Conservation (phyloP, 2,113 vertebrate species). For the Tachycineta bicolor region DNA sequence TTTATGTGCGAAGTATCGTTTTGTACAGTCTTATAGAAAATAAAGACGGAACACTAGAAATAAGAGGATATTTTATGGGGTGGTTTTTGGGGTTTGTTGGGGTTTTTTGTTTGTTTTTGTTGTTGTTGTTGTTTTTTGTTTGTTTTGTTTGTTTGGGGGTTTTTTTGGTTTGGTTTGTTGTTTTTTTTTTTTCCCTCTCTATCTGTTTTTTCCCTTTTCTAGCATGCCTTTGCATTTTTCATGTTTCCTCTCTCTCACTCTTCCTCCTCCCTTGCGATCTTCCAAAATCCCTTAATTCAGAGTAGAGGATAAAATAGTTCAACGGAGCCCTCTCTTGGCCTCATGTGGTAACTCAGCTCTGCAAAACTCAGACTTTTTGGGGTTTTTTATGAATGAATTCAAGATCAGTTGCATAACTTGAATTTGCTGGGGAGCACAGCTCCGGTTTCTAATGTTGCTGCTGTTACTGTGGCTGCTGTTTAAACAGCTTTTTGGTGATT, state of each 20-base stretch:
- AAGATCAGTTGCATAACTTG: not conserved
- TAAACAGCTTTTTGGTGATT: not conserved
- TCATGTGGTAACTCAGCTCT: not conserved
- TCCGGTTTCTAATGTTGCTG: not conserved
- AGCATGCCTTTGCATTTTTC: not conserved
- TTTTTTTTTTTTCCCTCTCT: not conserved
- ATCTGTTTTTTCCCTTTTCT: not conserved
- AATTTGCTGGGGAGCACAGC: not conserved
- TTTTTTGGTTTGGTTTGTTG: too few species aligned
- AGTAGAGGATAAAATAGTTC: not conserved
- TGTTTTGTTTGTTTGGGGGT: too few species aligned
- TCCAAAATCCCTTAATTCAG: not conserved
- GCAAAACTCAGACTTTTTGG: not conserved
- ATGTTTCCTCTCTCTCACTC: not conserved
- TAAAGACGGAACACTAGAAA: not conserved
- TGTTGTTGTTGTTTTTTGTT: too few species aligned
- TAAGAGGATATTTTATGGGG: not conserved
- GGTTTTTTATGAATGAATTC: constrained; percentile 37
- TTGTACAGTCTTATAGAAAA: not conserved
- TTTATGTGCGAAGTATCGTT: not conserved
- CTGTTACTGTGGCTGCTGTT: not conserved
- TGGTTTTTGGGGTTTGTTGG: too few species aligned
- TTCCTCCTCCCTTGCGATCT: not conserved
- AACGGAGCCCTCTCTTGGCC: constrained; percentile 62
- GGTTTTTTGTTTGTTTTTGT: too few species aligned